These are phyloP conservation scores for Urocolius indicus DNA, from an alignment of 2,113 vertebrate genomes.

Conservation along the genomic window DNA sequence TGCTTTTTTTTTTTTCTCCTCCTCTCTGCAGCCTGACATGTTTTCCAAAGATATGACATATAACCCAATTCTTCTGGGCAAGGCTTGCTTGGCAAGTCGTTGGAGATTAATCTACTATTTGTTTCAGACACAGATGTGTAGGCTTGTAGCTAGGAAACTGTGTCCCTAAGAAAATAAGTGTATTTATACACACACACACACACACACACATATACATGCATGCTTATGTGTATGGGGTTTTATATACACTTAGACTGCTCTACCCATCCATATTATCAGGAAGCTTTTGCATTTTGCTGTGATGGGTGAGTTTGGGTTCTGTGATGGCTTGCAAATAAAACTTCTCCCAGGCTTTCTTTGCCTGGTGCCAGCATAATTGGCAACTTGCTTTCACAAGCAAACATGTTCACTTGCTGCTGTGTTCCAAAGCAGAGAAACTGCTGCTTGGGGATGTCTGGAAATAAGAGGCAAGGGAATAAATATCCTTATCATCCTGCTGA, in stretches of 20 bases:
- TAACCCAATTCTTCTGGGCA: not conserved
- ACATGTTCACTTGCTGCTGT: not conserved
- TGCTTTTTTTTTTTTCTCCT: not conserved
- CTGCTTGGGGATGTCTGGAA: not conserved
- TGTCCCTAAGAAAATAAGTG: not conserved
- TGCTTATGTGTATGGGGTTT: rapidly evolving
- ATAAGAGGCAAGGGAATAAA: not conserved
- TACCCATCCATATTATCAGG: not conserved
- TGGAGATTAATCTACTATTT: not conserved
- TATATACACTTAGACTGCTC: not conserved
- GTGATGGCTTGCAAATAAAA: not conserved
- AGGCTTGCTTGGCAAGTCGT: not conserved
- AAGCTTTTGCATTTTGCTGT: not conserved
- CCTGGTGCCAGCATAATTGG: not conserved
- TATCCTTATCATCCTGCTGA: not conserved
- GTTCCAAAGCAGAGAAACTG: not conserved
- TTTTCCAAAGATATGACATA: not conserved
- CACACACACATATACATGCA: rapidly evolving
- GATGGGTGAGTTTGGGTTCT: not conserved
- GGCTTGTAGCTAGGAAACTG: not conserved
- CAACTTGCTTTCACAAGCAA: not conserved
- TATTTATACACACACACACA: not conserved
- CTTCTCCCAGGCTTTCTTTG: not conserved
- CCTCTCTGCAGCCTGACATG: not conserved
- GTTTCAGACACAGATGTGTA: not conserved